A percentile compares a stretch with the other conserved stretches of the same genome.
Evolutionary conservation across 2,113 vertebrate species (phyloP).

Genomic region (Amblyornis subalaris): DNA sequence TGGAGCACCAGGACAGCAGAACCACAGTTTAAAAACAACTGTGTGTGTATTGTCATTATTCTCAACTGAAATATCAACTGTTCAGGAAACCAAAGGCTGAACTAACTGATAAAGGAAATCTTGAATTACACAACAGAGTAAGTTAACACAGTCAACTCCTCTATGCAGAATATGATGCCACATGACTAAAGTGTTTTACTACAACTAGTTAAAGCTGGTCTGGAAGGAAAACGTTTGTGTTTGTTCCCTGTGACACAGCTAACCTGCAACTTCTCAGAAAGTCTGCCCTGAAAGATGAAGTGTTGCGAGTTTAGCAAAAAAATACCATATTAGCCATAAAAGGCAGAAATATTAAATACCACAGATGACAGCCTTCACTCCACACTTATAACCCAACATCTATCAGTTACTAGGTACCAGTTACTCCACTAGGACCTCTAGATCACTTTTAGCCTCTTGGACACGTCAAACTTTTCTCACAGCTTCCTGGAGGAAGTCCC

Average conservation of each 20-base stretch:
- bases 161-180: background rate
- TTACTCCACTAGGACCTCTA: background rate
- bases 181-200: background rate
- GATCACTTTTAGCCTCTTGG: background rate
- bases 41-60: background rate
- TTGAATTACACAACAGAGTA: background rate
- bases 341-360: background rate
- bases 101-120: background rate
- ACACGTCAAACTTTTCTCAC: background rate
- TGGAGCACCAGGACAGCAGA: background rate
- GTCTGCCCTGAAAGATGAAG: background rate
- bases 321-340: background rate
- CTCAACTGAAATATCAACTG: background rate
- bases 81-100: slow-evolving; percentile 9
- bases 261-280: background rate
- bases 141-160: background rate
- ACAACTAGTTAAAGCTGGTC: background rate
- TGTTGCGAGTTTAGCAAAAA: background rate
- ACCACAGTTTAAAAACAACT: slow-evolving; percentile 7
- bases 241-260: background rate
- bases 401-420: background rate
- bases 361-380: background rate
- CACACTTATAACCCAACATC: background rate
- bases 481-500: background rate
- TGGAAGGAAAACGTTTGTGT: background rate